Evolutionary conservation across 2,888 invertebrate genomes (phyloP).

Genomic region (Drosophila mayaguana): DNA sequence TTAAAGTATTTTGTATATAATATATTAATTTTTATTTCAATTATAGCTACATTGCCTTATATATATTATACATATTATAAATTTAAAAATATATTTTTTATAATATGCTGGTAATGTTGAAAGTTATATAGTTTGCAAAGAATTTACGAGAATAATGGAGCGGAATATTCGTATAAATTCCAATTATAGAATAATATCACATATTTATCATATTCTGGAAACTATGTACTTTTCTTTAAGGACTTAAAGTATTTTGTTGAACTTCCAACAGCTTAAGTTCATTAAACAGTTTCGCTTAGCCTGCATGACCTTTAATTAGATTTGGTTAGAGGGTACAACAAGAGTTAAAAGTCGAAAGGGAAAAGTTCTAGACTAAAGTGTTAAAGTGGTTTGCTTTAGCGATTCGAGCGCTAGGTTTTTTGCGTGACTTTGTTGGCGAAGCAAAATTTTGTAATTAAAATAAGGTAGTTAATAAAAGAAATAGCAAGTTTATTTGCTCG

Average conservation of each 20-base stretch:
- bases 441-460: constrained; percentile 35
- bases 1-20: neutral
- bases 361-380: neutral
- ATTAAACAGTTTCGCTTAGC: neutral
- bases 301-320: neutral
- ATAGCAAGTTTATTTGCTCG: neutral
- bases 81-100: too few species aligned
- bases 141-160: too few species aligned
- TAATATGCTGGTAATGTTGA: too few species aligned
- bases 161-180: too few species aligned
- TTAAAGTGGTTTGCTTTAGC: constrained; percentile 22
- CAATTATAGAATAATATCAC: too few species aligned
- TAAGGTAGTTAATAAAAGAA: constrained; percentile 2
- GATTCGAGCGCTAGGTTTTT: constrained; percentile 18
- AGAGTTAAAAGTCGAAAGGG: neutral
- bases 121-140: too few species aligned
- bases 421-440: constrained; percentile 36
- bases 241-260: neutral
- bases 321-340: constrained; percentile 19
- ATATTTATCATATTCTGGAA: too few species aligned
- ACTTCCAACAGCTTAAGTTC: neutral
- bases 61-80: too few species aligned
- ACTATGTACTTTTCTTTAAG: neutral
- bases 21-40: too few species aligned
- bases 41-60: too few species aligned